Evolutionary conservation across 2,113 vertebrate species (phyloP).

Genomic region (Lates calcarifer): DNA sequence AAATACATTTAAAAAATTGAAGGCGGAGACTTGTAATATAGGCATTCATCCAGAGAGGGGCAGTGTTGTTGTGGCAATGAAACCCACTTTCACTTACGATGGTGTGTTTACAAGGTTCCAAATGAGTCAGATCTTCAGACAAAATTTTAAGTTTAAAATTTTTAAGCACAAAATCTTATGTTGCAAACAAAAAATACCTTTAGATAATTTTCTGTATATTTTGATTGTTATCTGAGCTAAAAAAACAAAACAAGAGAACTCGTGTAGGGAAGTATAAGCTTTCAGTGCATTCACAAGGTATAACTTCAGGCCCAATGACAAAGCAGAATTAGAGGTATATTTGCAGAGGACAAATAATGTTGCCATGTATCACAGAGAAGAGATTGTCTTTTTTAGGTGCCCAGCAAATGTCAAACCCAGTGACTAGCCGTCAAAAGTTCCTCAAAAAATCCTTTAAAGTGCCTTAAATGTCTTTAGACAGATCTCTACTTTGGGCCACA

Average conservation of each 20-base stretch:
- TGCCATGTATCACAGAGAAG: no score
- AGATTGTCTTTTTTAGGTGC: background rate
- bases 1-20: background rate
- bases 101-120: no score
- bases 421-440: background rate
- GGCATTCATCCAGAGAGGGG: slow-evolving; percentile 55
- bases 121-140: no score
- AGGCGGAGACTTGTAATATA: slow-evolving; percentile 31
- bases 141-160: no score
- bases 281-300: no score
- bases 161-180: background rate
- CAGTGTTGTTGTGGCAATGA: slow-evolving; percentile 65
- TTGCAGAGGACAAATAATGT: background rate
- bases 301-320: no score
- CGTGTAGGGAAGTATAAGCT: no score
- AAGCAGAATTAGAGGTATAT: background rate
- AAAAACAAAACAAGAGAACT: background rate
- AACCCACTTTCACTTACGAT: no score
- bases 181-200: no score
- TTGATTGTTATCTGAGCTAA: background rate
- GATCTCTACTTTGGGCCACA: no score
- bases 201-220: no score
- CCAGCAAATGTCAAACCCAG: background rate
- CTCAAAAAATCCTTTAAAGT: background rate
- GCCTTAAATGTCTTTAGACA: background rate